These are phyloP conservation scores for Myxocyprinus asiaticus DNA, from an alignment of 2,113 vertebrate species.

Conservation along the genomic window DNA sequence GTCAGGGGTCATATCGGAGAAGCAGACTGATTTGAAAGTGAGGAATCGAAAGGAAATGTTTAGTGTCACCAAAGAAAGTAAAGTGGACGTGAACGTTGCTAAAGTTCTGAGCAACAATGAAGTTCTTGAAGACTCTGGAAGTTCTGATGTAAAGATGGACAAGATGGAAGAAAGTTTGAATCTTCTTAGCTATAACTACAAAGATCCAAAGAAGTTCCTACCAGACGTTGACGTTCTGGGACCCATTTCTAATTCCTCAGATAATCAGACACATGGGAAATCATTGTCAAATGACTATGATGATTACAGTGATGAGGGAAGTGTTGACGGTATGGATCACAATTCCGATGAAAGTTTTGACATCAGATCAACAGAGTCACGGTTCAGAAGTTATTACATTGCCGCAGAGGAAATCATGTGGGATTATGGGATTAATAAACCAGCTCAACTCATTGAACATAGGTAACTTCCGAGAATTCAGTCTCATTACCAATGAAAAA, in stretches of 20 bases:
- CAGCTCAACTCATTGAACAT: slow-evolving; percentile 74
- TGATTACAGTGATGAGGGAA: slow-evolving; percentile 72
- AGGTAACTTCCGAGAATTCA: too few relatives aligned
- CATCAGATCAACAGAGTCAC: slow-evolving; percentile 72
- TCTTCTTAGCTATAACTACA: slow-evolving; percentile 12
- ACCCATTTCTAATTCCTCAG: slow-evolving; percentile 32
- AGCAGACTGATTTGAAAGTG: background rate
- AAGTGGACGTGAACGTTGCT: background rate
- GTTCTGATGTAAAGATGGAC: slow-evolving; percentile 15
- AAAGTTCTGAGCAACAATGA: slow-evolving; percentile 38
- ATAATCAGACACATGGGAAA: slow-evolving; percentile 40
- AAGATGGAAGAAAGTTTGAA: slow-evolving; percentile 31
- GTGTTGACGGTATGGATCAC: slow-evolving; percentile 60
- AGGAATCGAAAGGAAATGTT: background rate
- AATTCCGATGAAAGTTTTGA: slow-evolving; percentile 66
- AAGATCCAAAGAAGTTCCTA: background rate
- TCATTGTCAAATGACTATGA: slow-evolving; percentile 75
- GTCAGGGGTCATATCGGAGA: background rate
- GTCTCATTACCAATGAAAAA: too few relatives aligned
- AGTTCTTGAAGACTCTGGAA: slow-evolving; percentile 28
- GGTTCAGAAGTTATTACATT: slow-evolving; percentile 83
- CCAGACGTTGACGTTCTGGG: background rate
- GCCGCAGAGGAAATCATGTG: slow-evolving; percentile 90
- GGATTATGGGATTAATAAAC: slow-evolving; percentile 84
- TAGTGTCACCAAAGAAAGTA: slow-evolving; percentile 3